phyloP scores from a whole-genome alignment of 2,888 invertebrate genomes.

The Drosophila falleni region DNA sequence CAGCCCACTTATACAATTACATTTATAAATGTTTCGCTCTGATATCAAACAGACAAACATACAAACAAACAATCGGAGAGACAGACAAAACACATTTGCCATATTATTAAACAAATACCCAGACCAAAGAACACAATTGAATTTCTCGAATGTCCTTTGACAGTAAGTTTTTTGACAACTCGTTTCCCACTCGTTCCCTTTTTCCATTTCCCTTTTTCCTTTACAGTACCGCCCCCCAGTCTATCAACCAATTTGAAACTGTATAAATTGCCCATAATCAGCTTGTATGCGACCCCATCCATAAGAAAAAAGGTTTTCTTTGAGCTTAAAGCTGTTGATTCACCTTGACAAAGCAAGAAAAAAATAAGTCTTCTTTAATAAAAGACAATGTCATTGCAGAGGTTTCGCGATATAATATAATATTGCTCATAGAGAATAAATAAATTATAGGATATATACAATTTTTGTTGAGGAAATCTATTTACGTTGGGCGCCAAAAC shows the following conservation, averaged over 20 bases:
- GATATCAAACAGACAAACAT: constrained; percentile 56
- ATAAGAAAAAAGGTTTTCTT: constrained; percentile 9
- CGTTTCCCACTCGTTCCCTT: background rate
- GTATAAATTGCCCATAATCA: constrained; percentile 55
- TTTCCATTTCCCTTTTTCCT: background rate
- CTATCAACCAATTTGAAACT: constrained; percentile 34
- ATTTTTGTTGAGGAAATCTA: background rate
- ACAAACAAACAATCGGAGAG: constrained; percentile 26
- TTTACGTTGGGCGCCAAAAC: background rate
- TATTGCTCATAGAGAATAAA: background rate
- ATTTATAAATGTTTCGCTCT: constrained; percentile 71
- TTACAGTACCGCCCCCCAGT: background rate
- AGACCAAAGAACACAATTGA: constrained; percentile 44
- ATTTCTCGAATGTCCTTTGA: constrained; percentile 53
- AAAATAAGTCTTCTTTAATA: constrained; percentile 1
- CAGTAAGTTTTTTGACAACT: constrained; percentile 39
- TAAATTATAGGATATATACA: background rate
- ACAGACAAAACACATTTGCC: constrained; percentile 41
- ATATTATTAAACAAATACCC: constrained; percentile 59
- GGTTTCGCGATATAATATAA: background rate
- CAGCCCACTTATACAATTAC: constrained; percentile 77
- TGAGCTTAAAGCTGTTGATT: constrained; percentile 29
- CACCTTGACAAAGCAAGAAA: constrained; percentile 17
- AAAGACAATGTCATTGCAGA: background rate
- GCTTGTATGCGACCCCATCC: constrained; percentile 34